Evolutionary conservation across 1,140 invertebrate genomes (phyloP), one percentile per base, ranked within the genome.

Genomic region (Drosophila pruinosa): DNA sequence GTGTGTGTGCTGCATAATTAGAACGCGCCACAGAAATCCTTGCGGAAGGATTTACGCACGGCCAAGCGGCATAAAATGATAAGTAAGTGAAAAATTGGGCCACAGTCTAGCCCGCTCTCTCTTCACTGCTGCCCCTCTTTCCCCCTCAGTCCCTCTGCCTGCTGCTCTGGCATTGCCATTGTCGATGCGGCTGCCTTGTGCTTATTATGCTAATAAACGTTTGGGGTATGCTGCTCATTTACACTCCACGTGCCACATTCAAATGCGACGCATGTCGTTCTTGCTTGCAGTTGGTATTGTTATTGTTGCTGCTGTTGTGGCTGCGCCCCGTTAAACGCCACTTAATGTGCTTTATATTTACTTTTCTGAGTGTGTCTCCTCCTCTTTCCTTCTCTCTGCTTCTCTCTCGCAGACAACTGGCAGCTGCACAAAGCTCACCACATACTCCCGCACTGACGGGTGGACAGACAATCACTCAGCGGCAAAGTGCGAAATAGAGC

Each of bases 311-410:
- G 63, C 45, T 58, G 72, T 43, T 68, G 79, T 64, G 83, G 79
- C 70, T 78, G 70, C 68, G 53, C 68, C 68, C 82, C 64, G 81
- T 86, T 86, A 78, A 82, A 86, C 61, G 81, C 78, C 82, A 86
- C 81, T 86, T 86, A 86, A 88, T 86, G 81, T 86, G 69, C 74
- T 85, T 85, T 86, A 72, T 86, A 85, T 85, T 85, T 80, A 86
- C 81, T 86, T 63, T 64, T 48, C 26, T 39, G 53, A 36, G 53
- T 47, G 38, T 61, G 24, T 45, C 52, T 28, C 19, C 22, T 7
- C 14, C 26, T 2, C 8, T n/a, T n/a, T 24, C 36, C 24, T 26
- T 31, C 38, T 21, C 7, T 21, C 26, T 69, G 56, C 56, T 58
- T 43, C 21, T 43, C 67, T 19, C 36, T 4, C 3, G n/a, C n/a